Conservation (phyloP, 2,888 invertebrate genomes). For the Phortica magna region DNA sequence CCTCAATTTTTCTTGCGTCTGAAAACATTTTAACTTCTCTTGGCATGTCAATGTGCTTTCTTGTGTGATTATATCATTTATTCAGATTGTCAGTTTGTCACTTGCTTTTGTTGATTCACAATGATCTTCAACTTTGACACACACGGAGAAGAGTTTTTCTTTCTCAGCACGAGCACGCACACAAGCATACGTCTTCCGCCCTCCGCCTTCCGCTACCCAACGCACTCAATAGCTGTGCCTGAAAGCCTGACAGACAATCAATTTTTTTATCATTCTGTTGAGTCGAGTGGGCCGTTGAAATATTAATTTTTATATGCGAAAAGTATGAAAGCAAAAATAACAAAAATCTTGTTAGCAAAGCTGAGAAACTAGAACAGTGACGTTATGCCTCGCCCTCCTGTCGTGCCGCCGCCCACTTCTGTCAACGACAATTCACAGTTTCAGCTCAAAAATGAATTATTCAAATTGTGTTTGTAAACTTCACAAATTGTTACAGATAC, state of each 20-base stretch:
- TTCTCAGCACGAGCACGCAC: not conserved
- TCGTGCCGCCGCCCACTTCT: not conserved
- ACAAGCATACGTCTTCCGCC: not conserved
- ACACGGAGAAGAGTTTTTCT: too few relatives aligned
- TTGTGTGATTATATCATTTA: too few relatives aligned
- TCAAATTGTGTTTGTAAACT: conserved; percentile 28
- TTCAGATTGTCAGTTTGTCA: too few relatives aligned
- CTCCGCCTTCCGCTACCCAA: not conserved
- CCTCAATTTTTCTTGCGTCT: too few relatives aligned
- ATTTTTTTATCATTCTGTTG: not conserved
- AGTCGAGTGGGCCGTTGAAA: not conserved
- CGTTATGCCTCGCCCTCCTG: too few relatives aligned
- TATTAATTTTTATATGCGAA: conserved; percentile 12
- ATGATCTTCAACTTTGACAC: too few relatives aligned
- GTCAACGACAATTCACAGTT: not conserved
- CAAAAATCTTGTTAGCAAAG: not conserved
- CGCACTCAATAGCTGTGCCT: not conserved
- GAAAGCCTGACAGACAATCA: not conserved
- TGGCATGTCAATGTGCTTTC: too few relatives aligned
- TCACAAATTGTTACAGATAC: not conserved
- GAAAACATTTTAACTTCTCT: too few relatives aligned
- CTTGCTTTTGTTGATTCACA: too few relatives aligned
- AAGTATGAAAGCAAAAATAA: too few relatives aligned
- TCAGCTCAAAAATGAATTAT: conserved; percentile 20
- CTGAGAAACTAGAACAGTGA: not conserved